These are phyloP conservation scores for Sebastes nivosus DNA, from an alignment of 2,797 vertebrate species.

Conservation along the genomic window DNA sequence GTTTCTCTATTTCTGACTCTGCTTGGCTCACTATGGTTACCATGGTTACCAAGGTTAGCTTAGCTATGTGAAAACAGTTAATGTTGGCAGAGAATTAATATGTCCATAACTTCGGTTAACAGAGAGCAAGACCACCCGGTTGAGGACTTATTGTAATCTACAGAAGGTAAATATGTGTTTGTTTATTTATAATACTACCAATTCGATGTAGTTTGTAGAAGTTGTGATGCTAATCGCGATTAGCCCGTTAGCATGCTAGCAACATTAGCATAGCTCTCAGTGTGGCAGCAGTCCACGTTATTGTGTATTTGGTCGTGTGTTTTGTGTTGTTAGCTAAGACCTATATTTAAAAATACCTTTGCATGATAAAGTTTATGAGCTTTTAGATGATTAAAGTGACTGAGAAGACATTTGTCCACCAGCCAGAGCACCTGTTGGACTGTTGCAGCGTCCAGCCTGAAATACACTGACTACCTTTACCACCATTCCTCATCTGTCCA, in stretches of 20 bases:
- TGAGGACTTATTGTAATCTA: background rate
- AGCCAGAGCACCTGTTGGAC: background rate
- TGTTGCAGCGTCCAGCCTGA: background rate
- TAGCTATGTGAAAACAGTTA: background rate
- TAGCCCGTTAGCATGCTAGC: background rate
- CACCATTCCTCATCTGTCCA: background rate
- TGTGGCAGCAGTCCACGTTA: background rate
- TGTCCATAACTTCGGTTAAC: background rate
- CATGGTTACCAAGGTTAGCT: background rate
- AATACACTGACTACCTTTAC: background rate
- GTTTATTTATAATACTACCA: background rate
- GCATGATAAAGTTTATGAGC: background rate
- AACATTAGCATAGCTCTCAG: background rate
- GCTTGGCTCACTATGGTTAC: too few species aligned
- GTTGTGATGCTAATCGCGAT: background rate
- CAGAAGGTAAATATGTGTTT: background rate
- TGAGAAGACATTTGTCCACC: background rate
- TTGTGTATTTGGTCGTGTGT: background rate
- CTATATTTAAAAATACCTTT: background rate
- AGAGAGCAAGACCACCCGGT: background rate
- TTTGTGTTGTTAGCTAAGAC: background rate
- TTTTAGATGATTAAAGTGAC: background rate
- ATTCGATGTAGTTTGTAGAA: background rate
- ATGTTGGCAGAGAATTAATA: background rate
- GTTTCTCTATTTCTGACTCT: too few species aligned